Evolutionary conservation across 1,140 invertebrate genomes (phyloP), one percentile per base, ranked within the genome.

Genomic region (Megalopta genalis): DNA sequence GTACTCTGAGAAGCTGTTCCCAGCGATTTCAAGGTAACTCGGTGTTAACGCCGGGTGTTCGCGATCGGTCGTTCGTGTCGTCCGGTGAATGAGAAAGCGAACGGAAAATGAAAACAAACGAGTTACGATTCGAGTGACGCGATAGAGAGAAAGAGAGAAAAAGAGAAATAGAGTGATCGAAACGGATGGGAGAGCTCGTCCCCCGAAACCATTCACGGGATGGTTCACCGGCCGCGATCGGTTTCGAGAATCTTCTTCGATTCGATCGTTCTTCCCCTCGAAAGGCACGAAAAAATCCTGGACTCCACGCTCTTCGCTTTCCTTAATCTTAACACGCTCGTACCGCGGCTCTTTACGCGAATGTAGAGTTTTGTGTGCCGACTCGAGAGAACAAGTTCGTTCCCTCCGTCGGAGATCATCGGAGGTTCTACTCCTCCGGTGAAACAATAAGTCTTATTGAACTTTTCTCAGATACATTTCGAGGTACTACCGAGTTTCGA

Each of bases 201-300:
- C 49, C 49, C n/a, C n/a, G n/a, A 4, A 32, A 32, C 4, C 32
- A 32, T 32, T 4, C 32, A 21, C 49, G 49, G 16, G 49, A 52
- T 52, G 49, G 49, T 52, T 52, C 27, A 23, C n/a, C 39, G 65
- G 60, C 75, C 63, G n/a, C n/a, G 52, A 74, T 84, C 82, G 70
- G 68, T 86, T 65, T 42, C 57, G 75, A 57, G 32, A 80, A 25
- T 37, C 27, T 27, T 8, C 10, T 10, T 60, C 14, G 57, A 60
- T 21, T 46, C 76, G 62, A 86, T 86, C 84, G 80, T 82, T 86
- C 85, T 59, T 80, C 77, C 67, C 73, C 73, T 80, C 82, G 60
- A 84, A 87, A 84, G 82, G 82, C 86, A 84, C 85, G 80, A 85
- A 70, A 86, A 77, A 75, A 64, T 78, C 60, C 63, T 83, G 62